A percentile compares a stretch with the other conserved stretches of the same genome.
These are phyloP conservation scores for Coboldia fuscipes DNA, from an alignment of 1,140 invertebrate genomes.

Conservation along the genomic window DNA sequence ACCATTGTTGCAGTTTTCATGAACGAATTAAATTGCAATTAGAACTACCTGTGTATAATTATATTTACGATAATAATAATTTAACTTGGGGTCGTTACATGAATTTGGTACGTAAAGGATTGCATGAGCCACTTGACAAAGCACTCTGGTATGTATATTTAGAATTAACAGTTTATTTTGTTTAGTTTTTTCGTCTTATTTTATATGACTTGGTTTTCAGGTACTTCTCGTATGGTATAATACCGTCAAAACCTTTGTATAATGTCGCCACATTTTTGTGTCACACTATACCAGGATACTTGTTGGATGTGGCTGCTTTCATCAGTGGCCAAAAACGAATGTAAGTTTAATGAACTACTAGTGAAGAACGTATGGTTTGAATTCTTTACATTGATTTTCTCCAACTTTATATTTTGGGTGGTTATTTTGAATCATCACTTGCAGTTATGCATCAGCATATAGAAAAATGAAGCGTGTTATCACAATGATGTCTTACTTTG, in stretches of 20 bases:
- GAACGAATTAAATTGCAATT: conserved; percentile 3
- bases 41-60: conserved; percentile 27
- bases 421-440: neutral
- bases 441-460: conserved; percentile 9
- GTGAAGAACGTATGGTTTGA: too few species aligned
- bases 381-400: neutral
- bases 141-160: conserved; percentile 11
- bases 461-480: conserved; percentile 18
- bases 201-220: conserved; percentile 6
- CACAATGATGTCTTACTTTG: conserved; percentile 22
- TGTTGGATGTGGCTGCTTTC: conserved; percentile 28
- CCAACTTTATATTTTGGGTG: neutral
- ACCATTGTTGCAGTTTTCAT: too few species aligned
- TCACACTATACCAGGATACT: conserved; percentile 34
- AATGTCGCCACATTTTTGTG: conserved; percentile 24
- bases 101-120: conserved; percentile 18
- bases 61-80: conserved; percentile 19
- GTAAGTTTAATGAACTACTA: too few species aligned
- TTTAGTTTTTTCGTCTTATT: neutral
- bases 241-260: conserved; percentile 21
- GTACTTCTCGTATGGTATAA: conserved; percentile 23
- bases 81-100: conserved; percentile 26
- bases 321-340: conserved; percentile 34
- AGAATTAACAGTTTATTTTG: neutral
- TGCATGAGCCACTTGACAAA: conserved; percentile 20